Base-by-base conservation (phyloP, 2,797 vertebrate species). In the Enoplosus armatus region DNA sequence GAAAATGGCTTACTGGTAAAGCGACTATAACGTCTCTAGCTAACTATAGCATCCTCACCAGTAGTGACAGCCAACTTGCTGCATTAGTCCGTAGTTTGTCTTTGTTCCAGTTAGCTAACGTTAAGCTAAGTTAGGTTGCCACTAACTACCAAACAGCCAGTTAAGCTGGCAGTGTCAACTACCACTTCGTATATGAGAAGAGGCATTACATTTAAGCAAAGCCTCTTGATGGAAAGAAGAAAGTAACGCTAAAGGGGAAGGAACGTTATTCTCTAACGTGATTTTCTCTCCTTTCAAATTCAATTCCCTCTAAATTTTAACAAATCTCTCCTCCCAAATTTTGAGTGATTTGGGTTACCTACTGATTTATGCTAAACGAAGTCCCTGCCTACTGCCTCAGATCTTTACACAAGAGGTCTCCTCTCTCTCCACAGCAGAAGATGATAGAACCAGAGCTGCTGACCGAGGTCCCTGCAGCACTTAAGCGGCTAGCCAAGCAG, bases 401-500 rank as follows among this genome's bases (percentile, higher is more conserved):
- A 43, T 67, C 54, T 64, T 24, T 11, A 11, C 39, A 29, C 26
- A 33, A 6, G 1, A 51, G 5, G 20, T 53, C 2, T 50, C 8
- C 4, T 77, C 63, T 75, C n/a, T 72, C 24, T 77, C 54, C 63
- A n/a, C 72, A 87, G 82, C 18, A 48, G 55, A 90, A 82, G 69
- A 99, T 99, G 97, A 96, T 97, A n/a, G 98, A 99, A 85, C 97
- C 98, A 26, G 97, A 98, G 77, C 90, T 98, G 6, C 93, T 98
- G 89, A 99, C 97, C 0, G 98, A 99, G 88, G 98, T 99, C 62
- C 98, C 98, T 1, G 97, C 97, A 3, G 92, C 97, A 8, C 89
- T 99, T 54, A 99, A 99, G 87, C 97, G 97, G n/a, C 94, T 99
- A 10, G 98, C 98, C 84, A 99, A 99, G 90, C 98, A 99, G 26